Evolutionary conservation across 2,797 vertebrate species (phyloP), one percentile per base, ranked within the genome.

Genomic region (Scolopax rusticola): DNA sequence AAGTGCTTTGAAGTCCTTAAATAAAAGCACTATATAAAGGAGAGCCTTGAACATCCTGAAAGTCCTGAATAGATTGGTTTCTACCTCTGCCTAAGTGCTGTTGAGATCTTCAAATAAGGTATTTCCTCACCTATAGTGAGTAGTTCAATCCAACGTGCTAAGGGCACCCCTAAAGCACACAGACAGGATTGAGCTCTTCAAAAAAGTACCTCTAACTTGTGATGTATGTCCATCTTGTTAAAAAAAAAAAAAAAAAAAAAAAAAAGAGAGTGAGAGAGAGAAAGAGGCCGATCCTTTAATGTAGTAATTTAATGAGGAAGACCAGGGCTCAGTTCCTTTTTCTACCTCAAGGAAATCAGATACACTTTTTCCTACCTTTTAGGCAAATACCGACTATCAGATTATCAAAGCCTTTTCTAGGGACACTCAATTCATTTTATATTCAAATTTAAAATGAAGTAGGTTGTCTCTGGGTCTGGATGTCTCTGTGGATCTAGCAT

Each of bases 401-500:
- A 90, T 87, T 96, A 93, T 87, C 80, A 95, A 95, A 95, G 77
- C 14, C 33, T 67, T 94, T 97, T 94, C 94, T 87, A 82, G 85
- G 90, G 93, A 94, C 63, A 79, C 43, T 91, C 59, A 59, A 59
- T 84, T 96, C 47, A 93, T 95, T 97, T 95, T 51, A 82, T 94
- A 95, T 95, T 96, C 90, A 95, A 94, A 95, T 94, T 91, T 76
- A 47, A 95, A 96, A 97, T 94, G 81, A 90, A 95, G 85, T 91
- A 86, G 69, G 61, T 90, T 95, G 83, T 70, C 57, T 91, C 69
- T 88, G 59, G 84, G 77, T 95, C 67, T 92, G 67, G 28, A 83
- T 71, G 74, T 94, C 94, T 96, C 95, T 85, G 51, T 87, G 92
- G 93, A 95, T 94, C 89, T 85, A 80, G 71, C 68, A 70, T 74